Percentiles rank a stretch among this genome's conserved stretches.
These are phyloP conservation scores for Folsomia candida DNA, from an alignment of 2,888 invertebrate species.

Conservation along the genomic window DNA sequence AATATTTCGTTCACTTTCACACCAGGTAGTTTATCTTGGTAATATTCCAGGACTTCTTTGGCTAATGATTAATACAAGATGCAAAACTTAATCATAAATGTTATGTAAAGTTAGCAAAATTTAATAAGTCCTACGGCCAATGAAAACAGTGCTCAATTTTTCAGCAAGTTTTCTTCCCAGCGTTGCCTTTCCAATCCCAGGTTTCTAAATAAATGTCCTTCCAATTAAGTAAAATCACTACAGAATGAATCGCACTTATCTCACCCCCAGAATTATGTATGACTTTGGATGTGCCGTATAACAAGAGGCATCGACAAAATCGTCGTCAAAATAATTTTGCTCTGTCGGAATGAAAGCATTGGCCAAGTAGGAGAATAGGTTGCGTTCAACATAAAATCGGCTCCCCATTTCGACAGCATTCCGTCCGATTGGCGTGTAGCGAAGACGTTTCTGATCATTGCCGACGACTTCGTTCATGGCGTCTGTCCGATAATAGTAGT, in stretches of 20 bases:
- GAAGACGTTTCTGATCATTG: not conserved
- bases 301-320: conserved; percentile 31
- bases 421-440: conserved; percentile 4
- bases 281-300: conserved; percentile 26
- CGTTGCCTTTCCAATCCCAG: conserved; percentile 42
- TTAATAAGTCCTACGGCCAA: conserved; percentile 29
- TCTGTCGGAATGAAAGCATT: conserved; percentile 9
- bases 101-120: not conserved
- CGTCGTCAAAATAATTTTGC: conserved; percentile 33
- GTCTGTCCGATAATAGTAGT: not conserved
- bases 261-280: conserved; percentile 35
- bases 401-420: conserved; percentile 14
- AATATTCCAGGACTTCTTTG: conserved; percentile 35
- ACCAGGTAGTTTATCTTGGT: conserved; percentile 16
- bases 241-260: not conserved
- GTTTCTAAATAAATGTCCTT: conserved; percentile 23
- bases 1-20: conserved; percentile 31
- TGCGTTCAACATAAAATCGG: conserved; percentile 23
- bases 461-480: not conserved
- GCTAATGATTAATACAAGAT: conserved; percentile 18
- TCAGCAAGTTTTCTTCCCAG: conserved; percentile 34
- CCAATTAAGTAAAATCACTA: not conserved
- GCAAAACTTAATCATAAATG: not conserved
- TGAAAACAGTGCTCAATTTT: conserved; percentile 39
- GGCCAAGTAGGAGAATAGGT: conserved; percentile 24